phyloP scores from a whole-genome alignment of 2,888 invertebrate genomes.

The Cabera pusaria region DNA sequence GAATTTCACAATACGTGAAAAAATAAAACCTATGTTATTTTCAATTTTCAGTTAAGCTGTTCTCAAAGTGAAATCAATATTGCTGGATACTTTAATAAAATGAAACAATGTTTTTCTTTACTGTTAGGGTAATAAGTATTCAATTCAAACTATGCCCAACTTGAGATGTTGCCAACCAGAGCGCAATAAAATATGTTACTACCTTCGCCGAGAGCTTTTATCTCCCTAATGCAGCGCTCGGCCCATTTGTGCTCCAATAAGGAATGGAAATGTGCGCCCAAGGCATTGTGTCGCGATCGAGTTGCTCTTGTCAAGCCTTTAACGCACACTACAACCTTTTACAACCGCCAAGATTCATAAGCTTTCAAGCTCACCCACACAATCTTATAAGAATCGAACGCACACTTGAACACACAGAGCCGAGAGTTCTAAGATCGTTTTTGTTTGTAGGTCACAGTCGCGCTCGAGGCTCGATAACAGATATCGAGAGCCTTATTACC shows the following conservation, averaged over 20 bases:
- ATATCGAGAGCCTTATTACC: slow-evolving; percentile 41
- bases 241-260: slow-evolving; percentile 35
- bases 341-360: slow-evolving; percentile 63
- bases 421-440: slow-evolving; percentile 51
- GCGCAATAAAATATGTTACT: too few species aligned
- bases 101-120: too few species aligned
- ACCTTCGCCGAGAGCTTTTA: slow-evolving; percentile 33
- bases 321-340: slow-evolving; percentile 49
- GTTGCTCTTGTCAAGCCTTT: slow-evolving; percentile 51
- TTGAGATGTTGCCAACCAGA: too few species aligned
- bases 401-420: slow-evolving; percentile 46
- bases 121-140: too few species aligned
- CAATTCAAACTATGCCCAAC: too few species aligned
- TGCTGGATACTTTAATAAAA: too few species aligned
- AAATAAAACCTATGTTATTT: too few species aligned
- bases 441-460: slow-evolving; percentile 69
- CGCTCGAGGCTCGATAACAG: slow-evolving; percentile 38
- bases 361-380: slow-evolving; percentile 68
- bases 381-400: slow-evolving; percentile 41
- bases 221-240: slow-evolving; percentile 39
- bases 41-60: too few species aligned
- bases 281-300: slow-evolving; percentile 63
- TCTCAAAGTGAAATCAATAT: too few species aligned
- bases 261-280: slow-evolving; percentile 57
- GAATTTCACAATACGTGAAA: too few species aligned